phyloP scores from a whole-genome alignment of 2,113 vertebrate genomes.

The Pygoscelis antarcticus region DNA sequence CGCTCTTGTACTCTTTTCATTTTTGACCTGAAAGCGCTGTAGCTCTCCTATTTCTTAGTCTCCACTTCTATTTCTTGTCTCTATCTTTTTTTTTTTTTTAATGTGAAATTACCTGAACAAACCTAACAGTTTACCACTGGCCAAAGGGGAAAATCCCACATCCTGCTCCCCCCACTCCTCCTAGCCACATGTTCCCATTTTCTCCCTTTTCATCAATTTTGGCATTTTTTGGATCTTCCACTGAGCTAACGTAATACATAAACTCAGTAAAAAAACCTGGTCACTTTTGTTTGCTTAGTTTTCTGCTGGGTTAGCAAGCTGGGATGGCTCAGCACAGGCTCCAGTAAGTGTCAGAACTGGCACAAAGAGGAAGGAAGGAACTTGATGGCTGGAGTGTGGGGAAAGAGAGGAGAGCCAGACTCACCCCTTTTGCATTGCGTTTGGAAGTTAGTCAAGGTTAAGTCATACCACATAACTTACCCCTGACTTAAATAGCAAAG shows the following conservation, averaged over 20 bases:
- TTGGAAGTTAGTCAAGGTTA: background rate
- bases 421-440: background rate
- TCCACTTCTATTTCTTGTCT: background rate
- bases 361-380: background rate
- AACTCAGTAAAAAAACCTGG: background rate
- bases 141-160: background rate
- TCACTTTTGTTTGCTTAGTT: background rate
- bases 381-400: background rate
- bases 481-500: background rate
- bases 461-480: background rate
- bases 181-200: background rate
- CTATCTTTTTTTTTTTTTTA: background rate
- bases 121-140: background rate
- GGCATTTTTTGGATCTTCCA: background rate
- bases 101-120: background rate
- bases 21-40: background rate
- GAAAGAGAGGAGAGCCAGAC: background rate
- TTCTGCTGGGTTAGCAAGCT: background rate
- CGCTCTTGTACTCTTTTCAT: background rate
- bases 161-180: rapidly evolving
- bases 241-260: background rate
- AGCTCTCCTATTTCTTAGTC: background rate
- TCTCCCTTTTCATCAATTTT: background rate
- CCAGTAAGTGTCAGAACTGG: background rate
- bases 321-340: background rate